Conservation (phyloP, 2,113 vertebrate species). For the Coregonus clupeaformis region DNA sequence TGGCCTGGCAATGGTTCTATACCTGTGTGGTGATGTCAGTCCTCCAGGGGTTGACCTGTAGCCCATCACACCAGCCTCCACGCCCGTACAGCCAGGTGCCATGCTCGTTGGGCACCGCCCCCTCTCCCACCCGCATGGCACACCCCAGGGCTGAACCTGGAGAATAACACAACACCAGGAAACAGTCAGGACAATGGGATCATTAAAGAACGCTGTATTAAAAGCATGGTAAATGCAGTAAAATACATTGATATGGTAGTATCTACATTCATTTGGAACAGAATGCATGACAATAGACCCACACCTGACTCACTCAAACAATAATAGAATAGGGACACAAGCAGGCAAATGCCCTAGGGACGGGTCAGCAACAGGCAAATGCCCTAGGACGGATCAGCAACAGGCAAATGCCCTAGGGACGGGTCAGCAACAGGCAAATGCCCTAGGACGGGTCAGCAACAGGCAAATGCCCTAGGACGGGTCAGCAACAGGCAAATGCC, state of each 20-base stretch:
- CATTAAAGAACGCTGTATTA: background rate
- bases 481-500: too few relatives aligned
- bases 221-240: background rate
- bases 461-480: too few relatives aligned
- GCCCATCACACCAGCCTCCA: constrained; percentile 78
- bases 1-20: background rate
- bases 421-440: too few relatives aligned
- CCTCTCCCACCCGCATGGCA: constrained; percentile 60
- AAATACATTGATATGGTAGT: background rate
- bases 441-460: too few relatives aligned
- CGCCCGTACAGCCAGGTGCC: constrained; percentile 80
- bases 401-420: too few relatives aligned
- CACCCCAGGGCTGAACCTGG: constrained; percentile 73
- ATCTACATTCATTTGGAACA: background rate
- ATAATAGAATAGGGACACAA: too few relatives aligned
- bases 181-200: background rate
- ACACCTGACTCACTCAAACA: too few relatives aligned
- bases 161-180: background rate
- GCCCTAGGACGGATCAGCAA: too few relatives aligned
- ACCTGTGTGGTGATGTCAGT: constrained; percentile 75
- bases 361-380: too few relatives aligned
- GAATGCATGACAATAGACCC: background rate
- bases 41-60: constrained; percentile 78
- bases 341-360: too few relatives aligned
- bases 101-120: constrained; percentile 76